A percentile compares a stretch with the other conserved stretches of the same genome.
These are phyloP conservation scores for Corvus hawaiiensis DNA, from an alignment of 2,113 vertebrate genomes.

Conservation along the genomic window DNA sequence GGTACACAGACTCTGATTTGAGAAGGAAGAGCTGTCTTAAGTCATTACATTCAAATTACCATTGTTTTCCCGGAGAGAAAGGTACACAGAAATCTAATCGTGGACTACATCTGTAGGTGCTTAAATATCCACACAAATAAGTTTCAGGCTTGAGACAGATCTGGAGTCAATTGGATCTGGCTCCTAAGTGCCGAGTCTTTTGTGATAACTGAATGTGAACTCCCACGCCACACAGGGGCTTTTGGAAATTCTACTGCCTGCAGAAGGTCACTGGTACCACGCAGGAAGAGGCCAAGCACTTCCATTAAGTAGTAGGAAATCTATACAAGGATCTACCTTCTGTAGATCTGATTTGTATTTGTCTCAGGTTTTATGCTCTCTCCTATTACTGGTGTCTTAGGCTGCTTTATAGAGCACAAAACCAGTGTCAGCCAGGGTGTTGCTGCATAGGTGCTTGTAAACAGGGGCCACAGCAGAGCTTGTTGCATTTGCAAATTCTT, in stretches of 20 bases:
- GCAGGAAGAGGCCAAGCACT: neutral
- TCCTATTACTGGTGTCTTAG: neutral
- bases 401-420: neutral
- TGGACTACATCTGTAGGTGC: neutral
- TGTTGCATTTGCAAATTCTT: neutral
- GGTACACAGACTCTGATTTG: neutral
- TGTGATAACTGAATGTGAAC: neutral
- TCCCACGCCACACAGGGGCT: neutral
- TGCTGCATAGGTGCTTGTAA: neutral
- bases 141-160: neutral
- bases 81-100: neutral
- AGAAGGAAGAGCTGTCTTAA: neutral
- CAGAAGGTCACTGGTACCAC: neutral
- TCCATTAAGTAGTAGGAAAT: neutral
- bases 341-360: neutral
- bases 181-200: neutral
- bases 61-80: neutral
- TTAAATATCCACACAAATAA: neutral
- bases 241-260: neutral
- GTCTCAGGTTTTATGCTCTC: neutral
- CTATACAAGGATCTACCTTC: neutral
- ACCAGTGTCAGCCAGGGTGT: neutral
- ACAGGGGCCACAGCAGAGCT: neutral
- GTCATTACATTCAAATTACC: neutral
- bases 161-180: neutral